A percentile compares a stretch with the other conserved stretches of the same genome.
Evolutionary conservation across 2,797 vertebrate species (phyloP).

Genomic region (Iguana delicatissima): DNA sequence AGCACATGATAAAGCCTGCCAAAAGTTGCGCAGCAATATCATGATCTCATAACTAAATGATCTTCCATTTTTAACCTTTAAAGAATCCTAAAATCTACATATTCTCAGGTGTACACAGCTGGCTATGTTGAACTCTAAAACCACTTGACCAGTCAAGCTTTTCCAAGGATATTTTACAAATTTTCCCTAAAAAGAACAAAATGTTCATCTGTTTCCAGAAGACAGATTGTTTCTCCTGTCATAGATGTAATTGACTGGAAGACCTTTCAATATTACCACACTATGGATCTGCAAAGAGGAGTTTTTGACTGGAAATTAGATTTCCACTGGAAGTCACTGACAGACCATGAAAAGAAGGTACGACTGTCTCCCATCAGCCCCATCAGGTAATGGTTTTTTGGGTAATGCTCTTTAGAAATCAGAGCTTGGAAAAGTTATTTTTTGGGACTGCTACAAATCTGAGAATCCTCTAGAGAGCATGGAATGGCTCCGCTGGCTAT

Average conservation of each 20-base stretch:
- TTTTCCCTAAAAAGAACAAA: slow-evolving; percentile 22
- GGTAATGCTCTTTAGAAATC: not conserved
- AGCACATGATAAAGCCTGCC: not conserved
- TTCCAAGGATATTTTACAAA: not conserved
- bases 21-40: not conserved
- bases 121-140: not conserved
- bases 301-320: slow-evolving; percentile 90
- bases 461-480: not conserved
- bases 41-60: not conserved
- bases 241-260: slow-evolving; percentile 89
- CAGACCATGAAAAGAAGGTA: slow-evolving; percentile 75
- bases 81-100: not conserved
- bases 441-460: not conserved
- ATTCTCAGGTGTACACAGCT: not conserved
- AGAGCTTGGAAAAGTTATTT: not conserved
- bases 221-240: slow-evolving; percentile 86
- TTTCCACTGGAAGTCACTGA: slow-evolving; percentile 86
- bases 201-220: slow-evolving; percentile 78
- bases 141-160: not conserved
- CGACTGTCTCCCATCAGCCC: slow-evolving; percentile 81
- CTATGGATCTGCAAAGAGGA: slow-evolving; percentile 81
- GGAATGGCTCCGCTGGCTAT: not conserved
- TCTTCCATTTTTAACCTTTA: not conserved
- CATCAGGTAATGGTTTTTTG: slow-evolving; percentile 79
- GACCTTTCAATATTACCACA: slow-evolving; percentile 87